Evolutionary conservation across 2,113 vertebrate genomes (phyloP), one percentile per base, ranked within the genome.

Genomic region (Leptosomus discolor): DNA sequence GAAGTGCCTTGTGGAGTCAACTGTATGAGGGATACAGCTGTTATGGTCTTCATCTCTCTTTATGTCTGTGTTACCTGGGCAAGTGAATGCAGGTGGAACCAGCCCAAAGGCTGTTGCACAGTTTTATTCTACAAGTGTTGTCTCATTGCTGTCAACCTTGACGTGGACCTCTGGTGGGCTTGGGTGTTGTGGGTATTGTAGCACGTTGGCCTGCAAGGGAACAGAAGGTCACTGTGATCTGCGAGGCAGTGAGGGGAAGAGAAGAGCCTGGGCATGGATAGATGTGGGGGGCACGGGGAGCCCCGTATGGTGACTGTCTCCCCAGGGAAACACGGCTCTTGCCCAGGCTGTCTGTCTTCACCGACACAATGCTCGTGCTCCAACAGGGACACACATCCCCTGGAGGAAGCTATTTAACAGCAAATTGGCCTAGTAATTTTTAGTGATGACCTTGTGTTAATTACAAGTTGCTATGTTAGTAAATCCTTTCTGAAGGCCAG

Each of bases 381-480:
- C 83, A 96, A 79, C 82, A 95, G 91, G 80, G 78, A 63, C 56
- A 17, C 56, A 17, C 8, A 1, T 90, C 30, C 90, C 91, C 96
- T 65, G 85, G 90, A 96, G 97, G 95, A 98, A 96, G 90, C 82
- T 96, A 82, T 95, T 98, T 95, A 97, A 91, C 94, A 97, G 93
- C 76, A 95, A 97, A 96, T 94, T 96, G 93, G 94, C 89, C 95
- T 92, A 76, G 96, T 97, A 94, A 97, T 87, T 97, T 96, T 96
- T 96, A 97, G 95, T 88, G 93, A 95, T 94, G 96, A 98, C 96
- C 96, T 97, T 95, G 94, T 94, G 95, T 96, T 97, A 97, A 98
- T 97, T 97, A 96, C 95, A 94, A 90, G 95, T 96, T 97, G 81
- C 93, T 96, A 75, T 97, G 93, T 97, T 98, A 95, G 95, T 94